A percentile compares a stretch with the other conserved stretches of the same genome.
phyloP scores from a whole-genome alignment of 2,797 vertebrate genomes.

The Phrynocephalus vlangalii region DNA sequence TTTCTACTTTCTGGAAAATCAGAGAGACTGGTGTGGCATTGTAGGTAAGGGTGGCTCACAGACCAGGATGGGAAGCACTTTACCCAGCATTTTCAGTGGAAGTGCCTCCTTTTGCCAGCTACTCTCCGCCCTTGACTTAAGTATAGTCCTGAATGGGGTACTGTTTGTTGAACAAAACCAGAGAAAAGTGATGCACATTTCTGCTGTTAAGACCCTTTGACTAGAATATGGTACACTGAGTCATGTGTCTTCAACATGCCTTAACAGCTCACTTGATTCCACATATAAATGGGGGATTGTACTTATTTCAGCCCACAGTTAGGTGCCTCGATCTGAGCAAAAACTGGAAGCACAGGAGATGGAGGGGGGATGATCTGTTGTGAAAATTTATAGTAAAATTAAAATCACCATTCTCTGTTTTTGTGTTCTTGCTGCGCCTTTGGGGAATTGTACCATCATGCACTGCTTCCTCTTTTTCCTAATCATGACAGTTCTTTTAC shows the following conservation, averaged over 20 bases:
- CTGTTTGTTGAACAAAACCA: background rate
- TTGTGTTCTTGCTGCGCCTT: background rate
- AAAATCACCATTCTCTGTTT: background rate
- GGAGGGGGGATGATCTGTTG: background rate
- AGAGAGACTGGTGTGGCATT: background rate
- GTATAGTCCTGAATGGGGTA: background rate
- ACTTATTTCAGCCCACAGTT: background rate
- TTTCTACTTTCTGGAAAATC: background rate
- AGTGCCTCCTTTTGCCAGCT: no score
- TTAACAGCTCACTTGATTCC: background rate
- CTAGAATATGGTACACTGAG: background rate
- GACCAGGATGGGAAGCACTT: background rate
- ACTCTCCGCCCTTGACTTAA: no score
- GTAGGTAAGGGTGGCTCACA: background rate
- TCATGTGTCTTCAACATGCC: background rate
- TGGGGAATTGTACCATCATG: background rate
- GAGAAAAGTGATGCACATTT: background rate
- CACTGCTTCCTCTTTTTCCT: background rate
- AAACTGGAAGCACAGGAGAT: background rate
- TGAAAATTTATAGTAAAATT: background rate
- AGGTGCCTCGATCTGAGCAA: background rate
- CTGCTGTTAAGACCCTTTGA: background rate
- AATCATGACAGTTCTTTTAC: background rate
- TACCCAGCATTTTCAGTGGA: no score
- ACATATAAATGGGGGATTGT: no score